These are phyloP conservation scores for Protosalanx chinensis DNA, from an alignment of 2,797 vertebrate genomes.

Conservation along the genomic window DNA sequence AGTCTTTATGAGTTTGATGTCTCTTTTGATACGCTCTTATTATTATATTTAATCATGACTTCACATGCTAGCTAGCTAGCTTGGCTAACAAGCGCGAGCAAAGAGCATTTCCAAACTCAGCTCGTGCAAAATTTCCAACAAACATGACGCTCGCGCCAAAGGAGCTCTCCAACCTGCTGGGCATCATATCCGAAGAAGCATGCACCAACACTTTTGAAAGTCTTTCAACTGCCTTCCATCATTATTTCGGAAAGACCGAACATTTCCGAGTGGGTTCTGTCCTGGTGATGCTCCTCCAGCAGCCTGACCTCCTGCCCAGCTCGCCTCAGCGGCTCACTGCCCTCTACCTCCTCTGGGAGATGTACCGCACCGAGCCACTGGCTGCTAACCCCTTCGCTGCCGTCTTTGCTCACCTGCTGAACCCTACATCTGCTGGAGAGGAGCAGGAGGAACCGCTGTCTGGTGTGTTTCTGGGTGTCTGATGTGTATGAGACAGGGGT, in stretches of 20 bases:
- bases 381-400: conserved; percentile 96
- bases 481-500: neutral
- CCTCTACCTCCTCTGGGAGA: conserved; percentile 97
- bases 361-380: conserved; percentile 97
- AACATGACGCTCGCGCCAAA: conserved; percentile 83
- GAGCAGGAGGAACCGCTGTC: conserved; percentile 87
- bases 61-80: conserved; percentile 19
- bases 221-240: conserved; percentile 92
- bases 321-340: conserved; percentile 93
- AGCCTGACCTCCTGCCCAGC: conserved; percentile 92
- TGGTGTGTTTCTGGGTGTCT: conserved; percentile 62
- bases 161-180: conserved; percentile 91
- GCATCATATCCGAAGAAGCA: conserved; percentile 95
- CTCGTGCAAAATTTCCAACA: conserved; percentile 3
- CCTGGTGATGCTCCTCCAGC: conserved; percentile 92
- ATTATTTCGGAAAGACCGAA: conserved; percentile 93
- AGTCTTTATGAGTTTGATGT: rapidly evolving
- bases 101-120: neutral
- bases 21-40: neutral
- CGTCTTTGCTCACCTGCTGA: conserved; percentile 93
- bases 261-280: conserved; percentile 94
- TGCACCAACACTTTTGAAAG: conserved; percentile 91
- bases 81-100: conserved; percentile 29
- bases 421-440: conserved; percentile 82
- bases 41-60: conserved; percentile 21